Evolutionary conservation across 2,113 vertebrate species (phyloP).

Genomic region (Chaetodon trifascialis): DNA sequence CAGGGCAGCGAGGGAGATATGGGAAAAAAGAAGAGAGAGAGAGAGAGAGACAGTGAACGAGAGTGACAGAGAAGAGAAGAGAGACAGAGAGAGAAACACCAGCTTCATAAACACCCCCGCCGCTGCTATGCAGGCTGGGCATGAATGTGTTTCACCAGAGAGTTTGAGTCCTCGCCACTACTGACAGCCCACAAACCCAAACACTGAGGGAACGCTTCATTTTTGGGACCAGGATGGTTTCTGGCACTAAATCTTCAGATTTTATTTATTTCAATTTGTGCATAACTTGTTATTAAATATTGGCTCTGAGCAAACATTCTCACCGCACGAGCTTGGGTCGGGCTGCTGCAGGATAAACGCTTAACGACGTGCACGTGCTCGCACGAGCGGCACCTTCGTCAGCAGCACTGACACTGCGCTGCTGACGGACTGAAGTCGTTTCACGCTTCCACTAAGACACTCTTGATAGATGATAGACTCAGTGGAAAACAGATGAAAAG

Average conservation of each 20-base stretch:
- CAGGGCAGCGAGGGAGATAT: constrained; percentile 17
- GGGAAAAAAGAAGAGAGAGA: background rate
- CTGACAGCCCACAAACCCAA: constrained; percentile 66
- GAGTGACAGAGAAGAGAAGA: constrained; percentile 23
- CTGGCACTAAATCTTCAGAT: constrained; percentile 55
- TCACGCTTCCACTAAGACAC: background rate
- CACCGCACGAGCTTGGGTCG: constrained; percentile 46
- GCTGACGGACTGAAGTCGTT: constrained; percentile 1
- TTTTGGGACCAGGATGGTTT: constrained; percentile 52
- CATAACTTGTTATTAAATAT: constrained; percentile 67
- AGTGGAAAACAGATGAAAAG: background rate
- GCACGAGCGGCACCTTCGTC: constrained; percentile 28
- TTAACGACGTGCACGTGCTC: constrained; percentile 51
- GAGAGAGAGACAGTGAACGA: constrained; percentile 8
- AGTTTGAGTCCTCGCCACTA: constrained; percentile 55
- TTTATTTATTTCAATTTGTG: constrained; percentile 65
- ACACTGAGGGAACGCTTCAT: constrained; percentile 42
- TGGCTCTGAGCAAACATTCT: constrained; percentile 58
- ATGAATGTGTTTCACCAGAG: constrained; percentile 50
- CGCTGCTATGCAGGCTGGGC: constrained; percentile 43
- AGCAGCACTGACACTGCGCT: constrained; percentile 1
- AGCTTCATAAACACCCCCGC: constrained; percentile 51
- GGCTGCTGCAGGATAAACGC: constrained; percentile 32
- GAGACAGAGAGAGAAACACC: constrained; percentile 24
- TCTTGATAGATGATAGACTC: background rate